Conservation (phyloP, 37 sponge, comb jelly and placozoan species). For the Bolinopsis microptera region DNA sequence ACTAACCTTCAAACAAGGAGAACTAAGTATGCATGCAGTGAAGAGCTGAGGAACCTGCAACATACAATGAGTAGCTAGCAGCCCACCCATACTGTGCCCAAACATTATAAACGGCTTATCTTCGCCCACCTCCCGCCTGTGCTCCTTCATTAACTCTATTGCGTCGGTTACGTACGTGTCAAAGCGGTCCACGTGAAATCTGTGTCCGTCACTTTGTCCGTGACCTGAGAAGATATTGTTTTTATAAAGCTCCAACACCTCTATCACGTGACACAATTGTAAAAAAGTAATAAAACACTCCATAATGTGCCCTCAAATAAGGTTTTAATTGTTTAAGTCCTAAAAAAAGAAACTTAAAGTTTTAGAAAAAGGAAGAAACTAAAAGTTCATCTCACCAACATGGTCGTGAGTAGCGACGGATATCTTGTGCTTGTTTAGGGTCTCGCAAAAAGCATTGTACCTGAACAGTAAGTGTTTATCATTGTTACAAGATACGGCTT, state of each 20-base stretch:
- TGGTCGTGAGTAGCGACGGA: conserved; percentile 56
- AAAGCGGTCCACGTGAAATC: conserved; percentile 32
- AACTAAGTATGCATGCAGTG: conserved; percentile 45
- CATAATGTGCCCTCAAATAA: no score
- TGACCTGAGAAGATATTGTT: neutral
- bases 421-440: neutral
- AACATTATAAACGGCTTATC: conserved; percentile 17
- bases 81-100: conserved; percentile 62
- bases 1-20: conserved; percentile 52
- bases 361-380: no score
- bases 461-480: no score
- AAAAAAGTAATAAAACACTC: no score
- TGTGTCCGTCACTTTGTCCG: conserved; percentile 15
- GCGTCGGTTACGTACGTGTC: conserved; percentile 31
- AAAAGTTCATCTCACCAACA: neutral
- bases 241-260: no score
- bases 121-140: neutral
- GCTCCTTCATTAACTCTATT: conserved; percentile 62
- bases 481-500: no score
- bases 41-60: conserved; percentile 23
- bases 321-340: no score
- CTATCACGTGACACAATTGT: no score
- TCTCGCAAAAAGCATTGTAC: conserved; percentile 3
- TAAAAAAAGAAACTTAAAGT: no score
- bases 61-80: conserved; percentile 13